These are phyloP conservation scores for Pongo abelii DNA, from an alignment of 2,113 vertebrate genomes.

Conservation along the genomic window DNA sequence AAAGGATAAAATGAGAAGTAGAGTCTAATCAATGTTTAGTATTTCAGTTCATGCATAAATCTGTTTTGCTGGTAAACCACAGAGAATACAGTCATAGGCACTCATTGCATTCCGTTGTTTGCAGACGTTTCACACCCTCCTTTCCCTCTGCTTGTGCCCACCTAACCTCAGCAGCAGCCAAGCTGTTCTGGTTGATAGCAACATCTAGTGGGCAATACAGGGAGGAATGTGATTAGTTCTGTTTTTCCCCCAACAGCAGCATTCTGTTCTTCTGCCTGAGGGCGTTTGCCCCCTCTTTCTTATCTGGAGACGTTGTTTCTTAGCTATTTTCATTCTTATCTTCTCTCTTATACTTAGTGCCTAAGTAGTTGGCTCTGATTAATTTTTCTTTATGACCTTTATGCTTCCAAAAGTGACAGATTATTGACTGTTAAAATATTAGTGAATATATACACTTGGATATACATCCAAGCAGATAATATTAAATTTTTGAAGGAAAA, in stretches of 20 bases:
- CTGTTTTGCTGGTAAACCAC: not conserved
- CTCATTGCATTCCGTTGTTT: too few species aligned
- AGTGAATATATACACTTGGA: not conserved
- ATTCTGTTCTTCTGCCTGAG: not conserved
- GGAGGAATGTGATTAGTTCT: not conserved
- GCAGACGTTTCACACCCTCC: not conserved
- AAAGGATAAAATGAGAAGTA: not conserved
- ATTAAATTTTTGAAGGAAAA: constrained; percentile 2
- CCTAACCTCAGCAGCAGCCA: not conserved
- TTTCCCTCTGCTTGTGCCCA: not conserved
- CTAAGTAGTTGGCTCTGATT: not conserved
- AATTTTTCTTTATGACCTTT: constrained; percentile 1
- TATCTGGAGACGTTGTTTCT: not conserved
- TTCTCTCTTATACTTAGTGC: not conserved
- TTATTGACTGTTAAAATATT: not conserved
- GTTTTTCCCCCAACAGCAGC: not conserved
- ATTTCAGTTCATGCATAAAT: not conserved
- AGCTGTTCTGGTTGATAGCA: not conserved
- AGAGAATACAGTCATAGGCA: not conserved
- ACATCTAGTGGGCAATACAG: not conserved
- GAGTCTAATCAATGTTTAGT: not conserved
- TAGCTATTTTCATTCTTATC: not conserved
- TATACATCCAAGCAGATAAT: not conserved
- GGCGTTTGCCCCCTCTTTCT: not conserved
- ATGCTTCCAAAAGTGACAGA: not conserved